Evolutionary conservation across 92 coral and sea anemone genomes (phyloP).

Genomic region (Epizoanthus rinbou): DNA sequence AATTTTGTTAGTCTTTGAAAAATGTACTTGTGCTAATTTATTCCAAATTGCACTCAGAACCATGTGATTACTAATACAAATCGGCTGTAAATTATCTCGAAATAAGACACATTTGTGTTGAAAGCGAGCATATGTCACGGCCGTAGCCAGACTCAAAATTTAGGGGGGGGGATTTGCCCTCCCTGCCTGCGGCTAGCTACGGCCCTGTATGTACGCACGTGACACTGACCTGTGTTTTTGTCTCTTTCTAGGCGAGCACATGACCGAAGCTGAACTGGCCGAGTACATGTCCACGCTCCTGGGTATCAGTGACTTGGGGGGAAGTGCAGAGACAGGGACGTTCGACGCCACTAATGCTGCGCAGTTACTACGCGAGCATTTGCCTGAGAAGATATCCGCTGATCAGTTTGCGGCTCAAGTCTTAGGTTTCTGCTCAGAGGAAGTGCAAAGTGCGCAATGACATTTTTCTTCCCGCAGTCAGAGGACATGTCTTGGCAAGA

Average conservation of each 20-base stretch:
- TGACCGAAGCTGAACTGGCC: conserved; percentile 94
- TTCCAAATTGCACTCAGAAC: too few species aligned
- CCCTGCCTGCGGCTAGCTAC: too few species aligned
- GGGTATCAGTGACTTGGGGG: conserved; percentile 93
- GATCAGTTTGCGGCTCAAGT: conserved; percentile 92
- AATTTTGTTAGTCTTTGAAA: too few species aligned
- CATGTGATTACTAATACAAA: too few species aligned
- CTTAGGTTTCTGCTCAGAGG: conserved; percentile 82
- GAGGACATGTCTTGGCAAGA: not conserved
- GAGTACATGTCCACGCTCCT: conserved; percentile 93
- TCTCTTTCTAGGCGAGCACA: conserved; percentile 82
- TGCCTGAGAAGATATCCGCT: conserved; percentile 90
- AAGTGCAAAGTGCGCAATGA: conserved; percentile 29
- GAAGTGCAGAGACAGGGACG: conserved; percentile 98
- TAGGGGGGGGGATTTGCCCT: too few species aligned
- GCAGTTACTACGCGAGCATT: conserved; percentile 72
- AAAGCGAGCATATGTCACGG: too few species aligned
- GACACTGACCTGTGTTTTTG: too few species aligned
- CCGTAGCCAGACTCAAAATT: too few species aligned
- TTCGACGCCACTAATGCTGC: conserved; percentile 77
- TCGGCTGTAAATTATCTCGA: too few species aligned
- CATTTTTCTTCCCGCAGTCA: not conserved
- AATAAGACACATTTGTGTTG: too few species aligned
- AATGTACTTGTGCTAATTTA: too few species aligned
- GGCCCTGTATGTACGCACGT: too few species aligned